phyloP scores from a whole-genome alignment of 2,888 invertebrate species.

The Barypeithes pellucidus region DNA sequence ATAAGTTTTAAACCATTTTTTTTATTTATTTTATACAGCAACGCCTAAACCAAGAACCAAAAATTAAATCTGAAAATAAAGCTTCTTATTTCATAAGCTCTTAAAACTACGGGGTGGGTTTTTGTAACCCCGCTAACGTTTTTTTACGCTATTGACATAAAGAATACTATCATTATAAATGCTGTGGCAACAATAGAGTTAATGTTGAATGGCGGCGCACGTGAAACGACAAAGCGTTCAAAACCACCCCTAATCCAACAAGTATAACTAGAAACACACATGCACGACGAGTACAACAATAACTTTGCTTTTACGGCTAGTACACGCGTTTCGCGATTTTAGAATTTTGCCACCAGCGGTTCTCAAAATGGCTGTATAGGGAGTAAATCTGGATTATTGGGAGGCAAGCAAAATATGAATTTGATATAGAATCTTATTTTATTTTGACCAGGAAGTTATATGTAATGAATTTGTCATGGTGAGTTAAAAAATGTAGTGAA shows the following conservation, averaged over 20 bases:
- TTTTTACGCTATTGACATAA: constrained; percentile 60
- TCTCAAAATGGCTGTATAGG: constrained; percentile 35
- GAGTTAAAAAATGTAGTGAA: too few relatives aligned
- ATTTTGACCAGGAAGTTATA: too few relatives aligned
- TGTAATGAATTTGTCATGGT: too few relatives aligned
- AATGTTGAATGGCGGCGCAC: constrained; percentile 67
- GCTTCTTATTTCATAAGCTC: constrained; percentile 45
- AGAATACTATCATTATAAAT: constrained; percentile 68
- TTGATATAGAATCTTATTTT: too few relatives aligned
- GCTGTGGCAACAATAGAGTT: constrained; percentile 64
- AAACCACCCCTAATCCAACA: constrained; percentile 71
- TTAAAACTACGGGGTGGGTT: constrained; percentile 54
- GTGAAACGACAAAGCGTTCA: constrained; percentile 69
- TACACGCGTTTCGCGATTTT: constrained; percentile 65
- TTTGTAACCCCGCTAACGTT: constrained; percentile 56
- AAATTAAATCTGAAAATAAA: constrained; percentile 25
- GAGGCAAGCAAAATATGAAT: not conserved
- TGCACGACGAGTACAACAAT: constrained; percentile 61
- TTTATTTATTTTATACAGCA: not conserved
- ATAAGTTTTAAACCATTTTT: not conserved
- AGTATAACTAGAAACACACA: constrained; percentile 70
- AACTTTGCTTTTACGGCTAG: constrained; percentile 62
- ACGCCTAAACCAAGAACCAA: not conserved
- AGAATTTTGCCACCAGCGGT: constrained; percentile 48
- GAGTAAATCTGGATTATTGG: not conserved